Evolutionary conservation across 2,888 invertebrate genomes (phyloP).

Genomic region (Agriopis marginaria): DNA sequence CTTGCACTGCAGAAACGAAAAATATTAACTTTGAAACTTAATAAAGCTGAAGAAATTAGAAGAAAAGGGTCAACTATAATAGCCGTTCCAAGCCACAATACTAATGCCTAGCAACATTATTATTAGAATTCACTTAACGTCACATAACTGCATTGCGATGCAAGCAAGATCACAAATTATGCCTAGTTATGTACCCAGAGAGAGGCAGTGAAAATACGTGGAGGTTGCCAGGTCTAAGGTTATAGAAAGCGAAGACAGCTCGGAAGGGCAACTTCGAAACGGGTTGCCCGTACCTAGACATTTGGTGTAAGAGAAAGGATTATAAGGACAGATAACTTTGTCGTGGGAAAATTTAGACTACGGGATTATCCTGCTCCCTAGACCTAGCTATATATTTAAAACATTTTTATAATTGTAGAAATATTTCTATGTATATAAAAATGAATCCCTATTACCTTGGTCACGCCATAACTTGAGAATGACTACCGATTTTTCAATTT

Average conservation of each 20-base stretch:
- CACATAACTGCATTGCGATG: slow-evolving; percentile 6
- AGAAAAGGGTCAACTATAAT: too few species aligned
- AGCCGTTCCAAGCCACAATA: too few species aligned
- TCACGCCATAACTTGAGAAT: too few species aligned
- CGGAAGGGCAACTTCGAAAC: slow-evolving; percentile 36
- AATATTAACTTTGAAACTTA: too few species aligned
- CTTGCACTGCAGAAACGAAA: too few species aligned
- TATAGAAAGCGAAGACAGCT: slow-evolving; percentile 47
- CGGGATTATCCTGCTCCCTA: not conserved
- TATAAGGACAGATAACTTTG: not conserved
- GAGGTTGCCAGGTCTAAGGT: slow-evolving; percentile 40
- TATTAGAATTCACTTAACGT: not conserved
- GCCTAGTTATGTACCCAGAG: slow-evolving; percentile 21
- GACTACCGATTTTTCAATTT: too few species aligned
- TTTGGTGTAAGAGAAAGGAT: slow-evolving; percentile 7
- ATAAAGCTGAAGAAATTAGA: too few species aligned
- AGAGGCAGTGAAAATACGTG: slow-evolving; percentile 41
- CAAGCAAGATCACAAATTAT: slow-evolving; percentile 7
- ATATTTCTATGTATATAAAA: too few species aligned
- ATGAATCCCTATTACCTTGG: too few species aligned
- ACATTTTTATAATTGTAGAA: not conserved
- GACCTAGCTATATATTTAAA: too few species aligned
- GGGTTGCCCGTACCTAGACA: slow-evolving; percentile 25
- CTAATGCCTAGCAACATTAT: not conserved
- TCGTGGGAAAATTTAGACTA: slow-evolving; percentile 1